These are phyloP conservation scores for Formica exsecta DNA, from an alignment of 1,140 invertebrate genomes.

Conservation along the genomic window DNA sequence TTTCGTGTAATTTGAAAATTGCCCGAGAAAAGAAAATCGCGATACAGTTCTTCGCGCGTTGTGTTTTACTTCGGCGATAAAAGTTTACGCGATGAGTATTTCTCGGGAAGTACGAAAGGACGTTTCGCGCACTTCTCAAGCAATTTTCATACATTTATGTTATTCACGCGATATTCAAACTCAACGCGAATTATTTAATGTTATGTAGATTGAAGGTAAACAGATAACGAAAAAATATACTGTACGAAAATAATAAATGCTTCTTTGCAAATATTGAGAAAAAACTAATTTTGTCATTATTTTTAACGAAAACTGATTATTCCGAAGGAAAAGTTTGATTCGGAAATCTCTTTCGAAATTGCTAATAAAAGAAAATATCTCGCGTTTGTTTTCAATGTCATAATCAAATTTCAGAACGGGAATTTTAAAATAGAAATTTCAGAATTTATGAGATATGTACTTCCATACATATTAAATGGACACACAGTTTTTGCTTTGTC, in stretches of 20 bases:
- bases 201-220: slow-evolving; percentile 16
- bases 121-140: slow-evolving; percentile 30
- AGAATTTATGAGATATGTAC: background rate
- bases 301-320: slow-evolving; percentile 4
- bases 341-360: slow-evolving; percentile 7
- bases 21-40: slow-evolving; percentile 58
- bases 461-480: background rate
- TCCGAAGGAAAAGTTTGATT: slow-evolving; percentile 9
- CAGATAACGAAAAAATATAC: background rate
- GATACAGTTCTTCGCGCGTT: slow-evolving; percentile 39
- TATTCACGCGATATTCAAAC: slow-evolving; percentile 31
- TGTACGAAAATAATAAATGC: slow-evolving; percentile 12
- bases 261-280: background rate
- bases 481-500: too few species aligned
- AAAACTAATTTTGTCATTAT: slow-evolving; percentile 7
- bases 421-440: background rate
- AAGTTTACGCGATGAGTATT: slow-evolving; percentile 56
- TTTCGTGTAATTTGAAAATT: slow-evolving; percentile 61
- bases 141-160: slow-evolving; percentile 39
- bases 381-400: slow-evolving; percentile 19
- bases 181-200: slow-evolving; percentile 38
- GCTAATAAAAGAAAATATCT: slow-evolving; percentile 21
- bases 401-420: background rate
- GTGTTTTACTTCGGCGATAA: slow-evolving; percentile 56
- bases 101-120: slow-evolving; percentile 24